Evolutionary conservation across 64 coral and sea anemone genomes (phyloP).

Genomic region (Actinia equina): DNA sequence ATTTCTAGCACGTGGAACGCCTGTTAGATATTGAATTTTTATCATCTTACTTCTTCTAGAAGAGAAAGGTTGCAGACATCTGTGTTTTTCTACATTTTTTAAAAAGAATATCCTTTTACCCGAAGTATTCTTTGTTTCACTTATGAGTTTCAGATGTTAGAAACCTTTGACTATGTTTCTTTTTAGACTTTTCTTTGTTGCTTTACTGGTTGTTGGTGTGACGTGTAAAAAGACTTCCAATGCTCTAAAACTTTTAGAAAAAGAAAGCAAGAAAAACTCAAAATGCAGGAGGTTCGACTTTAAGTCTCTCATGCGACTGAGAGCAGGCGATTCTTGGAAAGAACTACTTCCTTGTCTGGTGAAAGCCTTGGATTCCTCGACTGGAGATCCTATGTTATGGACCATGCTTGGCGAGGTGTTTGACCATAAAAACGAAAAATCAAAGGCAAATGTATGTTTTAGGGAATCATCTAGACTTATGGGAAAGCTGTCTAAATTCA

Average conservation of each 20-base stretch:
- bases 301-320: constrained; percentile 61
- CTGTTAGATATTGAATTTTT: not conserved
- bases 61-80: not conserved
- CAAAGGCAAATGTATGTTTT: constrained; percentile 76
- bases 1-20: not conserved
- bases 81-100: not conserved
- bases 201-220: not conserved
- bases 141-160: not conserved
- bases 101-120: not conserved
- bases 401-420: constrained; percentile 74
- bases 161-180: not conserved
- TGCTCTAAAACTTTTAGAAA: constrained; percentile 51
- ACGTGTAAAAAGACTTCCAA: constrained; percentile 48
- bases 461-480: constrained; percentile 72
- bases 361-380: constrained; percentile 41
- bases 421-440: constrained; percentile 43
- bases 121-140: not conserved
- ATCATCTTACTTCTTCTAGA: not conserved
- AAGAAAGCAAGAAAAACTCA: constrained; percentile 41
- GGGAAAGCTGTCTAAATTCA: constrained; percentile 66
- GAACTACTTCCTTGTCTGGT: constrained; percentile 60
- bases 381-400: constrained; percentile 60
- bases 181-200: constrained; percentile 10
- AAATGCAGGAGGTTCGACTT: constrained; percentile 43
- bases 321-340: constrained; percentile 47